Evolutionary conservation across 2,113 vertebrate genomes (phyloP), one percentile per base, ranked within the genome.

Genomic region (Melanostigma gelatinosum): DNA sequence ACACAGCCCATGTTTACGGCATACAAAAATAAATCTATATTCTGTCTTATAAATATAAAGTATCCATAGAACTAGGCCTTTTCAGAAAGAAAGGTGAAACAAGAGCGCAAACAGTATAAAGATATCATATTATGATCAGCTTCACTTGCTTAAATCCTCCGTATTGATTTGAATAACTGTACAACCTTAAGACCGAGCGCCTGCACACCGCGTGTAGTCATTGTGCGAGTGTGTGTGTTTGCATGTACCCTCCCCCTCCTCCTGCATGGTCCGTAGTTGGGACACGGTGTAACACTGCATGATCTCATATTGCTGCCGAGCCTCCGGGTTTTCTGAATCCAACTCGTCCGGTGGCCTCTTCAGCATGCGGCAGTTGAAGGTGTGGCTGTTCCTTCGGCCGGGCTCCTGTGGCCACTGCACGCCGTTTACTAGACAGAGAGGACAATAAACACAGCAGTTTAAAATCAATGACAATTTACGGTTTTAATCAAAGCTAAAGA

Each of bases 231-330:
- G 42, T 42, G 24, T 64, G 18, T 32, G 27, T 60, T 1, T 62
- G 38, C 3, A 46, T 88, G 57, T 92, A 98, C 97, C 97, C 64
- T 99, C 97, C 65, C 96, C 96, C 81, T 98, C 97, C 90, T 98
- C 97, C 89, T 97, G 96, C 89, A 97, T 75, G 40, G 95, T 92
- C 74, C 96, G 96, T 34, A 96, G 96, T 90, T 98, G 97, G 6
- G 97, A 97, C 54, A 98, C 96, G 0, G 97, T 97, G 91, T 98
- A 98, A 82, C 97, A 98, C 94, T 98, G 97, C 97, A 99, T 98
- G 87, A 97, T 95, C 92, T 99, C 97, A 10, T 99, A 99, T 72
- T 97, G 96, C 90, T 98, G 97, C 11, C 96, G 95, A 3, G 96
- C 96, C 90, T 98, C 97, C 81, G 94, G 95, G 89, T 96, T 97